phyloP scores from a whole-genome alignment of 2,797 vertebrate species.

The Sitta carolinensis region DNA sequence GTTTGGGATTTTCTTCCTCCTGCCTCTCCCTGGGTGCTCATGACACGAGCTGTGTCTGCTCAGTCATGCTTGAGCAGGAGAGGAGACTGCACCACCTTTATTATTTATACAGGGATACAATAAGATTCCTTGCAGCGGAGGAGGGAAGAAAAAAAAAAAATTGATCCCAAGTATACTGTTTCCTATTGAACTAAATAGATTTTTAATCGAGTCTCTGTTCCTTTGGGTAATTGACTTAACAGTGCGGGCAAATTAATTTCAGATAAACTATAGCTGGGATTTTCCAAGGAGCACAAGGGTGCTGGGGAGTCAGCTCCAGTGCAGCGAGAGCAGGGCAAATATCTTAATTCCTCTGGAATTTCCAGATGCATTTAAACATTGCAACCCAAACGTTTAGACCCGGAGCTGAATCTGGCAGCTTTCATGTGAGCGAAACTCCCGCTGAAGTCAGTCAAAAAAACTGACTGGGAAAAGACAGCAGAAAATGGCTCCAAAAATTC shows the following conservation, averaged over 20 bases:
- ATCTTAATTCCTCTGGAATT: constrained; percentile 37
- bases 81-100: constrained; percentile 29
- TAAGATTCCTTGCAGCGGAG: background rate
- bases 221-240: constrained; percentile 64
- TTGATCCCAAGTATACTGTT: constrained; percentile 55
- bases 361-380: background rate
- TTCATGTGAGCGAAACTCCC: background rate
- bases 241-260: constrained; percentile 57
- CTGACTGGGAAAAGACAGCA: background rate
- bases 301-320: constrained; percentile 9
- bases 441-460: background rate
- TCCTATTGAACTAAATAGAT: constrained; percentile 63
- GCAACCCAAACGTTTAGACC: background rate
- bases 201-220: constrained; percentile 54
- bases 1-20: background rate
- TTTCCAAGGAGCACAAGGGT: constrained; percentile 43
- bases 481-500: background rate
- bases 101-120: constrained; percentile 61
- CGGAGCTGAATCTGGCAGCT: background rate
- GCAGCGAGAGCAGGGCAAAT: background rate
- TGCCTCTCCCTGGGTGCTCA: background rate
- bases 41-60: constrained; percentile 35
- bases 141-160: background rate
- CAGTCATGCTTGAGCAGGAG: constrained; percentile 55
- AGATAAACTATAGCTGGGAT: constrained; percentile 54